Evolutionary conservation across 2,888 invertebrate species (phyloP), one percentile per base, ranked within the genome.

Genomic region (Sarcophaga variegata): DNA sequence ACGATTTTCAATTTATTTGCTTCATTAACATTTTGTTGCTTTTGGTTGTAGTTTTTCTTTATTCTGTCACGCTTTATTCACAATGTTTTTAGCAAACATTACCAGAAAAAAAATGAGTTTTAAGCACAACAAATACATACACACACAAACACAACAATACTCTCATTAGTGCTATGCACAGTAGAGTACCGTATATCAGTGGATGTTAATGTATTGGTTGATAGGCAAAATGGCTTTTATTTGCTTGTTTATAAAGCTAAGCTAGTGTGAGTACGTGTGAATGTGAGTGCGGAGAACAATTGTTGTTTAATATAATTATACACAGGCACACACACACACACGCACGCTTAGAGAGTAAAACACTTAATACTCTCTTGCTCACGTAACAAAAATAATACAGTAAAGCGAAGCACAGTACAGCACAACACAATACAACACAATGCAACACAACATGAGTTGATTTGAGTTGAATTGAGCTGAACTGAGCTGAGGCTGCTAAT

Each of bases 401-500:
- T 37, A 37, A 37, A 37, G 37, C 37, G 10, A 37, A 37, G 2
- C 54, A 54, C 14, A 54, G 1, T 14, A 66, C 14, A 45, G 1
- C n/a, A 20, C 37, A 66, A 37, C 10, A 49, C 49, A 49, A 37
- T 0, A 49, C 12, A 49, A 49, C 49, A 66, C 14, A 66, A 3
- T 37, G 17, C 66, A 66, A 45, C 66, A 3, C 37, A 66, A 45
- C 12, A 54, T 4, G 17, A 45, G 37, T 37, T 37, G 37, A 37
- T 37, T 37, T 37, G 37, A 37, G 37, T 37, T 71, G 82, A 54
- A 17, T 54, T 54, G 17, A 54, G 54, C 17, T 54, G 54, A 14
- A 54, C 5, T 54, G 54, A 54, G 83, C 84, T 88, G 83, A 83
- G 87, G 87, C 70, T 86, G 90, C 90, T 92, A 93, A 93, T 93